Conservation (phyloP, 2,888 invertebrate genomes). For the Sesia apiformis region DNA sequence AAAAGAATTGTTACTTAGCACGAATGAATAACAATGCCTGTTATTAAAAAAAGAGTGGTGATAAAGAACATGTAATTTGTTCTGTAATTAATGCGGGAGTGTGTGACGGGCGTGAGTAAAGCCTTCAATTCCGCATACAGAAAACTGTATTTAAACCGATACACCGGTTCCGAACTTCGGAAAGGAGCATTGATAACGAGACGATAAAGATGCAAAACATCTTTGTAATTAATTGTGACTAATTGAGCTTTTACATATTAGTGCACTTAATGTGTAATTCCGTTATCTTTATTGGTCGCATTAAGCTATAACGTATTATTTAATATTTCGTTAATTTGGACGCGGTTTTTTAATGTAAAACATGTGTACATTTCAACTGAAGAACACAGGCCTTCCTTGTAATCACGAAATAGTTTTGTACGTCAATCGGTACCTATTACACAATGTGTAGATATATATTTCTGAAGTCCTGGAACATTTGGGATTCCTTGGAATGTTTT, state of each 20-base stretch:
- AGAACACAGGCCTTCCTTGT: too few relatives aligned
- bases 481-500: too few relatives aligned
- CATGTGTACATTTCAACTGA: too few relatives aligned
- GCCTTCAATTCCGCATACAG: conserved; percentile 58
- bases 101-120: conserved; percentile 64
- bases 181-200: conserved; percentile 32
- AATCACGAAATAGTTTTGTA: too few relatives aligned
- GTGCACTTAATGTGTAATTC: conserved; percentile 28
- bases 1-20: conserved; percentile 66
- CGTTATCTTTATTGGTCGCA: conserved; percentile 23
- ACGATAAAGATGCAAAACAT: conserved; percentile 43
- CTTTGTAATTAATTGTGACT: conserved; percentile 58
- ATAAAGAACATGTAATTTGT: conserved; percentile 69
- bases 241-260: conserved; percentile 34
- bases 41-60: conserved; percentile 65
- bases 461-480: too few relatives aligned
- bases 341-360: too few relatives aligned
- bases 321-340: not conserved
- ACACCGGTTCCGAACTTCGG: conserved; percentile 35
- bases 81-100: conserved; percentile 54
- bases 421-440: too few relatives aligned
- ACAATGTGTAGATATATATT: too few relatives aligned
- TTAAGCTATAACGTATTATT: conserved; percentile 9
- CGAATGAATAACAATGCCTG: conserved; percentile 68
- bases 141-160: conserved; percentile 40